Evolutionary conservation across 2,113 vertebrate genomes (phyloP), one percentile per base, ranked within the genome.

Genomic region (Azemiops feae): DNA sequence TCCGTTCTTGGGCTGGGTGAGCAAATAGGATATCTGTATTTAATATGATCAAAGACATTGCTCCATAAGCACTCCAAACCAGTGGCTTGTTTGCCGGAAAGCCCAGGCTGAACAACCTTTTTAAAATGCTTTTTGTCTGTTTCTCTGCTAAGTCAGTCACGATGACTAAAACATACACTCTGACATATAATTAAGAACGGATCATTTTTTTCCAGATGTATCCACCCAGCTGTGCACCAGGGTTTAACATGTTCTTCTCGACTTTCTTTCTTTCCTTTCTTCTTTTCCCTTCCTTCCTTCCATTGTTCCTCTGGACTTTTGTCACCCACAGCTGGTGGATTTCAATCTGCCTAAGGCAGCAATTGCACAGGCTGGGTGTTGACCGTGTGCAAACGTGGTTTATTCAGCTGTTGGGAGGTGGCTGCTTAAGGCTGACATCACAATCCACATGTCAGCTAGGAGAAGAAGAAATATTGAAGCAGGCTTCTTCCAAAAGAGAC

Each of bases 1-100:
- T 52, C 57, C 34, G 0, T 0, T 1, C 1, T 0, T 4, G 18
- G 11, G 10, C 25, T 60, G n/a, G 0, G 0, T 1, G 87, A 85
- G 0, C 52, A 23, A 54, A 52, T 43, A 20, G 5, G 23, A 54
- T 1, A 2, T 69, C 27, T 64, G 3, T 47, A 87, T 34, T 6
- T 74, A 34, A 74, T 20, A 74, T 0, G 16, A 27, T 3, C 85
- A 86, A 12, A 34, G 92, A 88, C 57, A 22, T 2, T 95, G 87
- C 91, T 92, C 57, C 87, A 85, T 47, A 91, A 93, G 85, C n/a
- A 25, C 1, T 0, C 0, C 39, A 50, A 47, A 3, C 2, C n/a
- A 54, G 93, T 52, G 90, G 91, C 93, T 90, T 34, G 1, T 34
- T 87, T 87, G 54, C 2, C 20, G 50, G 92, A 92, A 93, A 88